Conservation (phyloP, 2,888 invertebrate genomes). For the Bibio marci region DNA sequence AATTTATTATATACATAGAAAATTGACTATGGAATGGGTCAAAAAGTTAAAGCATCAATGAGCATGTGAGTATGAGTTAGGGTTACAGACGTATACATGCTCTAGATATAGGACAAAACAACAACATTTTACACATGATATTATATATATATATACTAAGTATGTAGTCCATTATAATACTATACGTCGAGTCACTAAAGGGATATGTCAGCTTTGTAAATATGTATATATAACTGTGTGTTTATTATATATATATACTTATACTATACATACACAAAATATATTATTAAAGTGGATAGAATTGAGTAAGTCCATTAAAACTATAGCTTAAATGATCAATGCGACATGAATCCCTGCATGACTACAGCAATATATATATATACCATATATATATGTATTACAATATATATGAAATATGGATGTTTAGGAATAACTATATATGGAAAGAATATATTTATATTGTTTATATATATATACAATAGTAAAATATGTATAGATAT, state of each 20-base stretch:
- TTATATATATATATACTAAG: neutral
- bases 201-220: neutral
- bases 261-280: neutral
- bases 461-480: too few relatives aligned
- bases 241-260: neutral
- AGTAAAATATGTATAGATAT: too few relatives aligned
- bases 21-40: neutral
- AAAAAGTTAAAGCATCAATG: conserved; percentile 4
- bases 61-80: neutral
- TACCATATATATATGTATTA: too few relatives aligned
- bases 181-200: too few relatives aligned
- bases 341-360: too few relatives aligned
- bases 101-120: too few relatives aligned
- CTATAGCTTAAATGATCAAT: neutral
- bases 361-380: too few relatives aligned
- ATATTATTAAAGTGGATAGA: conserved; percentile 3
- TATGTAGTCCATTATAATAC: too few relatives aligned
- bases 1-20: conserved; percentile 3
- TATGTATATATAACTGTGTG: neutral
- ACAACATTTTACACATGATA: neutral
- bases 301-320: conserved; percentile 3
- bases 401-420: too few relatives aligned
- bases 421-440: too few relatives aligned
- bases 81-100: neutral
- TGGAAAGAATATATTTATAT: too few relatives aligned